Evolutionary conservation across 2,797 vertebrate genomes (phyloP), one percentile per base, ranked within the genome.

Genomic region (Lophotriccus pileatus): DNA sequence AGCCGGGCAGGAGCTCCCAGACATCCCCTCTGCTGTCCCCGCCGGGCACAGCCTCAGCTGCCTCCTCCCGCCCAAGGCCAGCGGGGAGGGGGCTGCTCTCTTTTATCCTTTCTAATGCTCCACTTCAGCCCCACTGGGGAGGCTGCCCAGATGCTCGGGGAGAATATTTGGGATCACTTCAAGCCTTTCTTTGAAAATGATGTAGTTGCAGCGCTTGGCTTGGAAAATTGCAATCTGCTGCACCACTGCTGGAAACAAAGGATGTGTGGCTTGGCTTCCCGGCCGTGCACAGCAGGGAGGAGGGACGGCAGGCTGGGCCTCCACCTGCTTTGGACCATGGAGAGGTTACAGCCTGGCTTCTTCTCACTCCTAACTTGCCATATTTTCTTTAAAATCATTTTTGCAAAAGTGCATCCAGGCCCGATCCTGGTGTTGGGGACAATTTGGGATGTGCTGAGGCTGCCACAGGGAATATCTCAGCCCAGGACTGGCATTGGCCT

Each of bases 361-460:
- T 91, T 15, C 37, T 58, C 46, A 28, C 64, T 25, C 49, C 47
- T 62, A 1, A 27, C 52, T 37, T 15, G 18, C 47, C 0, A 0
- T 7, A 1, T 46, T 63, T 46, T 14, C 36, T 41, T 17, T 7
- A 30, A 49, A 41, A 15, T 39, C 8, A 2, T 37, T 37, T 2
- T 12, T n/a, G n/a, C 80, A 32, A 9, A n/a, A 18, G 28, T 3
- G 39, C 52, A 14, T 43, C 46, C 63, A 28, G 79, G 41, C 47
- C 69, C 0, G 17, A 11, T 12, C 18, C 64, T 4, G 24, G 60
- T 4, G 24, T 7, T 0, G 1, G 13, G 59, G 27, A 23, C 14
- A 30, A 2, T 70, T 53, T 14, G 52, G 44, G 58, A 30, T 24
- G 70, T 6, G 53, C 32, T 2, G 3, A 1, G 6, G 36, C 47